Base-by-base conservation (phyloP, 2,888 invertebrate genomes). In the Patella ulyssiponensis region DNA sequence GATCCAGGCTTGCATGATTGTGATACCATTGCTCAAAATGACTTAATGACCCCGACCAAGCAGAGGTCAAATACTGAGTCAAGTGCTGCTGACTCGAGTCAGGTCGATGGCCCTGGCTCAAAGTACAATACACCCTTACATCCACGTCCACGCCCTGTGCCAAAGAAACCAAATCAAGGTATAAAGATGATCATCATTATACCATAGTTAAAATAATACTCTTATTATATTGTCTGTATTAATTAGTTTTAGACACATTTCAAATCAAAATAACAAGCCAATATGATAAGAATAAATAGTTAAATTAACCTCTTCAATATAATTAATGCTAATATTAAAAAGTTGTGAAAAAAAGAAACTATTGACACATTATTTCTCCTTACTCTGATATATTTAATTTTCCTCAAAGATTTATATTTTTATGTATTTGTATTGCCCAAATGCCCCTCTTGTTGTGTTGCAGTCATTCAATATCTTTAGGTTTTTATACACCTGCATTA, bases 71-170 rank as follows among this genome's bases (percentile, higher is more conserved):
- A 77, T 69, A 82, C 84, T 52, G 82, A 84, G 69, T 80, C 80
- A 74, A 20, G 56, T 33, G 58, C 77, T 64, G 52, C 71, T 54
- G 77, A 78, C 71, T 52, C 72, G 56, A 58, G 77, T 33, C 77
- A 71, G 15, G 70, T 69, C 51, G 76, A 79, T 20, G 73, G 76
- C 53, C 77, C 76, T 23, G 70, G 71, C 17, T 78, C 83, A 56
- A 83, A 82, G 77, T 84, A 84, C 77, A 81, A 83, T 75, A 74
- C 81, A 70, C 74, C 83, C 15, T 79, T 87, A 73, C 90, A 91
- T 75, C 87, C 93, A 23, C 93, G 94, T 76, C 95, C 95, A 85
- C 93, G 97, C 85, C 97, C 97, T 23, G 95, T 96, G 89, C 95
- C 96, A 77, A 87, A 87, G 81, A 86, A 85, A 81, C 77, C 76